phyloP scores from a whole-genome alignment of 2,797 vertebrate genomes.

The Anguilla megastoma region DNA sequence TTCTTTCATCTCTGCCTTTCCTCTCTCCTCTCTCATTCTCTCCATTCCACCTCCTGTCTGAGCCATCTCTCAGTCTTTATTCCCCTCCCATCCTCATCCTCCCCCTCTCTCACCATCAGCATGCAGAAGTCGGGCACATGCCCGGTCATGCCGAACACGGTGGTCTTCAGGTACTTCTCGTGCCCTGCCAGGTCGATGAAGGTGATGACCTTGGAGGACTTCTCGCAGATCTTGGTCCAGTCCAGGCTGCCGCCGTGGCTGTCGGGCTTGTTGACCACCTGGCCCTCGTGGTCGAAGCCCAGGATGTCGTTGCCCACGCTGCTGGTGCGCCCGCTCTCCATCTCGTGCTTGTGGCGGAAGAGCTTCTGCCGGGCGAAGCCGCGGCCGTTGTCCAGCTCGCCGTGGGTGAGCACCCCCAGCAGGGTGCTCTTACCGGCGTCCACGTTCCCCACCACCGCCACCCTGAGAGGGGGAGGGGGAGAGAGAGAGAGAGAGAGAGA shows the following conservation, averaged over 20 bases:
- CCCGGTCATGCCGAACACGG: slow-evolving; percentile 96
- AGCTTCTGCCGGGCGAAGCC: slow-evolving; percentile 98
- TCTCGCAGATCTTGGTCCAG: slow-evolving; percentile 98
- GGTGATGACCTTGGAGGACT: slow-evolving; percentile 95
- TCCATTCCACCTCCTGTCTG: neutral
- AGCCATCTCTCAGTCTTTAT: neutral
- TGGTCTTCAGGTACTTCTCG: slow-evolving; percentile 97
- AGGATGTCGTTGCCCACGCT: slow-evolving; percentile 97
- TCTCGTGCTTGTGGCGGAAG: slow-evolving; percentile 97
- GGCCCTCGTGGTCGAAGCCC: slow-evolving; percentile 94
- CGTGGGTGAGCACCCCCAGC: slow-evolving; percentile 92
- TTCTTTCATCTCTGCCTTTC: neutral
- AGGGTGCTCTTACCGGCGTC: slow-evolving; percentile 96
- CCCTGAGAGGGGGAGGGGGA: slow-evolving; percentile 69
- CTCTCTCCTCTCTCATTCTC: neutral
- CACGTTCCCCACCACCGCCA: slow-evolving; percentile 96
- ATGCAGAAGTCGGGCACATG: slow-evolving; percentile 98
- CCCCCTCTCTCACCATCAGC: slow-evolving; percentile 85
- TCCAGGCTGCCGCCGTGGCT: slow-evolving; percentile 94
- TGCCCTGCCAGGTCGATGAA: slow-evolving; percentile 97
- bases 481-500: neutral
- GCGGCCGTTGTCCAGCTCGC: slow-evolving; percentile 94
- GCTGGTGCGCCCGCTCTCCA: slow-evolving; percentile 97
- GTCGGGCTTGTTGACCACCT: slow-evolving; percentile 95
- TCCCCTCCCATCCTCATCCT: neutral